Evolutionary conservation across 2,888 invertebrate species (phyloP).

Genomic region (Caenorhabditis sulstoni): DNA sequence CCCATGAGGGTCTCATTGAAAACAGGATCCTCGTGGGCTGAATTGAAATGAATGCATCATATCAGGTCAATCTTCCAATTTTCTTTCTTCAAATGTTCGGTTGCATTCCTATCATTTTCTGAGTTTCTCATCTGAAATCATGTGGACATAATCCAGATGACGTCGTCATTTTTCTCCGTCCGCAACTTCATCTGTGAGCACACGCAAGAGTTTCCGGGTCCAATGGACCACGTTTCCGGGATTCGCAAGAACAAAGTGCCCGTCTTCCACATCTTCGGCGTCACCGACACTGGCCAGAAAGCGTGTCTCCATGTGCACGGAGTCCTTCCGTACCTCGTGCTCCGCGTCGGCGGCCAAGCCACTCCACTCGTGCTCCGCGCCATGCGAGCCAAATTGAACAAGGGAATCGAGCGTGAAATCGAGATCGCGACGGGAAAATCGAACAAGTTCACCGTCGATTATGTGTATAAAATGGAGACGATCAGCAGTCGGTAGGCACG

Average conservation of each 20-base stretch:
- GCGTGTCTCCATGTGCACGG: constrained; percentile 76
- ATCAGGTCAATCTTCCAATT: constrained; percentile 10
- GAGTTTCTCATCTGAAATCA: background rate
- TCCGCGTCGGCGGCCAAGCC: constrained; percentile 68
- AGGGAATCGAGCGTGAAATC: constrained; percentile 51
- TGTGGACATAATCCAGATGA: constrained; percentile 14
- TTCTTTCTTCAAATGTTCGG: background rate
- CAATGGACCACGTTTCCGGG: constrained; percentile 1
- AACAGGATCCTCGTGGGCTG: constrained; percentile 61
- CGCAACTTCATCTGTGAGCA: constrained; percentile 61
- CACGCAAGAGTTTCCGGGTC: constrained; percentile 46
- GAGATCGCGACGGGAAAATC: constrained; percentile 25
- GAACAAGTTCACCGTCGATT: constrained; percentile 31
- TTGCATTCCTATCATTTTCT: background rate
- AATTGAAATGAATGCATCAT: constrained; percentile 32
- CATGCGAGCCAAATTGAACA: constrained; percentile 45
- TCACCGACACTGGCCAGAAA: constrained; percentile 63
- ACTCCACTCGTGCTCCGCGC: constrained; percentile 30
- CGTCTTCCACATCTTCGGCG: constrained; percentile 57
- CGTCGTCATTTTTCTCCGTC: constrained; percentile 37
- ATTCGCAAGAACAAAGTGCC: constrained; percentile 45
- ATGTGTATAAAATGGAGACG: constrained; percentile 56
- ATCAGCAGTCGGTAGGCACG: constrained; percentile 39
- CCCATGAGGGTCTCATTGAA: constrained; percentile 64
- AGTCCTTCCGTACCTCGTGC: constrained; percentile 71